Evolutionary conservation across 2,113 vertebrate genomes (phyloP), one percentile per base, ranked within the genome.

Genomic region (Sorex fumeus): DNA sequence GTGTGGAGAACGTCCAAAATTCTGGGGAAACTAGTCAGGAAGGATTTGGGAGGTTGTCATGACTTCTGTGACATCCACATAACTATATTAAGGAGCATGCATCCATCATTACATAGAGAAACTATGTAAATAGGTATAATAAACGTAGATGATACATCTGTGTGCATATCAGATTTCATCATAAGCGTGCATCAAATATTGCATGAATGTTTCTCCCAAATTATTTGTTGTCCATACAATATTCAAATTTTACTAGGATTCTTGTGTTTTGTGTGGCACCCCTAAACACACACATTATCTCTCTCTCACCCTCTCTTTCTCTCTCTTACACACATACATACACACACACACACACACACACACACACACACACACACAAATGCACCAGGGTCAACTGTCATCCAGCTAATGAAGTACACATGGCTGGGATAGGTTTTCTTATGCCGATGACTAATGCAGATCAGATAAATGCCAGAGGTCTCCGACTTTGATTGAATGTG

Each of bases 361-460:
- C 57, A 60, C 57, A 60, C 57, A 60, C 57, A 60, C 57, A 60
- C 57, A 60, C 57, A 60, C 57, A 21, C 57, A 60, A 19, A 60
- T 28, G 40, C 32, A 83, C 36, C 2, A 7, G 28, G 30, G 28
- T 75, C 74, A 66, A 0, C 12, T 8, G 6, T 60, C 34, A 30
- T 71, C 53, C 8, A 40, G 57, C 28, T 93, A 93, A 92, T 90
- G 8, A 88, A 50, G 34, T 32, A 13, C 85, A 78, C 84, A 77
- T 74, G 86, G 53, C 43, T n/a, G 75, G 25, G 50, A 34, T 7
- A 6, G 69, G 4, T 81, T 92, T 72, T 74, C 40, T 84, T 64
- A 53, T 5, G 18, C 72, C 50, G 18, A 82, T 87, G 43, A 79
- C 64, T 6, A 5, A n/a, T 19, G 74, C 28, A 60, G 8, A 40